phyloP scores from a whole-genome alignment of 2,888 invertebrate genomes.

The Drosophila atroscutellata region DNA sequence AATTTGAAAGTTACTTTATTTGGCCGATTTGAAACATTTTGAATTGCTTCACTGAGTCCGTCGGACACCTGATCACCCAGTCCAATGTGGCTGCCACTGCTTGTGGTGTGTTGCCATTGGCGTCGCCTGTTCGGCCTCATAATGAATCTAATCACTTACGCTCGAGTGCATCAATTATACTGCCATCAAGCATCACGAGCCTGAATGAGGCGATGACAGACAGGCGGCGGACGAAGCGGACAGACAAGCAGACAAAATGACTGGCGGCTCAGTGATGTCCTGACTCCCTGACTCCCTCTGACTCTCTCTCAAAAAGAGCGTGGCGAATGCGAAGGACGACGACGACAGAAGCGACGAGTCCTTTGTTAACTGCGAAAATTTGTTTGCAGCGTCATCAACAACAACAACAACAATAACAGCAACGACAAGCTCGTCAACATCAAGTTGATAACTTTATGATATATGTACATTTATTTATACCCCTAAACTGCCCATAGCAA shows the following conservation, averaged over 20 bases:
- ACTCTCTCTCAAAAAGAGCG: conserved; percentile 52
- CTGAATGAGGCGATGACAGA: conserved; percentile 50
- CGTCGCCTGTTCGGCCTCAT: conserved; percentile 71
- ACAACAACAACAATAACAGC: conserved; percentile 57
- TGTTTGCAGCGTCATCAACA: conserved; percentile 83
- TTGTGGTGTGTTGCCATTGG: conserved; percentile 23
- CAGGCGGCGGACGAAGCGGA: conserved; percentile 39
- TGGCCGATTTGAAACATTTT: conserved; percentile 41
- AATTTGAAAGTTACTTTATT: conserved; percentile 32
- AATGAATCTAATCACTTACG: conserved; percentile 85
- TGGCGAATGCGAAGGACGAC: conserved; percentile 48
- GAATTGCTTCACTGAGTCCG: conserved; percentile 19
- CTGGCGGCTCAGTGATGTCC: conserved; percentile 47
- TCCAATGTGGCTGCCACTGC: not conserved
- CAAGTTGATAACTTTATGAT: conserved; percentile 74
- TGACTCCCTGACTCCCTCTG: conserved; percentile 12
- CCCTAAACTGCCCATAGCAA: conserved; percentile 50
- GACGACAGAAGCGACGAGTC: conserved; percentile 63
- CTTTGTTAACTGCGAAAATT: conserved; percentile 79
- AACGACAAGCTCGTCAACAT: conserved; percentile 65
- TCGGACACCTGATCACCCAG: conserved; percentile 60
- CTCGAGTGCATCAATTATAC: conserved; percentile 85
- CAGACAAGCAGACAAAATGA: conserved; percentile 69
- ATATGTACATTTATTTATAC: conserved; percentile 15
- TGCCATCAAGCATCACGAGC: conserved; percentile 78